Conservation (phyloP, 2,113 vertebrate species). For the Motacilla tschutschensis region DNA sequence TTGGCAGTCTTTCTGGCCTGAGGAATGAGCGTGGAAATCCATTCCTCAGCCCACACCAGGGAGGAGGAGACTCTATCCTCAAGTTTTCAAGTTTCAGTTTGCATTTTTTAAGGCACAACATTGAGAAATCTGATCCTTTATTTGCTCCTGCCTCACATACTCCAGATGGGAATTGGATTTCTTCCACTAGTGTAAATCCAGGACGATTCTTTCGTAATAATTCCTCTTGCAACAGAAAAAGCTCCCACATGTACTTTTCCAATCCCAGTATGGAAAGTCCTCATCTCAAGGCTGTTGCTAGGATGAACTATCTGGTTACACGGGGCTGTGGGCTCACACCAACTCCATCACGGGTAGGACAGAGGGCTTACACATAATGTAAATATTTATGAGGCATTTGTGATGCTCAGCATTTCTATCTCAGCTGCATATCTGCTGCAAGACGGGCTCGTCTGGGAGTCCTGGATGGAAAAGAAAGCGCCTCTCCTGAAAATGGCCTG, state of each 20-base stretch:
- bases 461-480: neutral
- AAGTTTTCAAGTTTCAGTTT: neutral
- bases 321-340: neutral
- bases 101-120: neutral
- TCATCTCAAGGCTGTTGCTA: rapidly evolving
- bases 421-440: neutral
- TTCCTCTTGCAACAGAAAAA: neutral
- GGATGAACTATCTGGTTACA: neutral
- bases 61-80: neutral
- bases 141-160: neutral
- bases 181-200: neutral
- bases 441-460: neutral
- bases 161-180: neutral
- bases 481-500: neutral
- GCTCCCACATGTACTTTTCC: neutral
- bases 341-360: neutral
- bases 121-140: neutral
- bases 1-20: neutral
- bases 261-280: neutral
- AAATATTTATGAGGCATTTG: neutral
- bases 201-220: neutral
- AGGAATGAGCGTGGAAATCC: neutral
- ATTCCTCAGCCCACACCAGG: neutral
- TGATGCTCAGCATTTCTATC: constrained; percentile 30
- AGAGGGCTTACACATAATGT: rapidly evolving